These are phyloP conservation scores for Piezodorus guildinii DNA, from an alignment of 1,140 invertebrate genomes.

Conservation along the genomic window DNA sequence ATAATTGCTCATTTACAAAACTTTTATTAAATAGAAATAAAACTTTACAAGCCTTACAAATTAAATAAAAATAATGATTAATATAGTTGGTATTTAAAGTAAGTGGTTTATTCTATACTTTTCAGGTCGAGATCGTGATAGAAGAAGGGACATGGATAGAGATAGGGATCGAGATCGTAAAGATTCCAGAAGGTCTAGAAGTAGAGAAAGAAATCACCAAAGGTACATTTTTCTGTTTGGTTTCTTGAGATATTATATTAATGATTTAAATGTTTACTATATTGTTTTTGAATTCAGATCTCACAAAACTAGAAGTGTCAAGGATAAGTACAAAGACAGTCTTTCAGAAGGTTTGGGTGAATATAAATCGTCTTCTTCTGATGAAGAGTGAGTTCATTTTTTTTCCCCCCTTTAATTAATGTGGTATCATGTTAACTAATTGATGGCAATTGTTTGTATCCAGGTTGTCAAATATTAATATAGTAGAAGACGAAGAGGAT, in stretches of 20 bases:
- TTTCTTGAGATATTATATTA: no score
- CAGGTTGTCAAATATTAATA: conserved; percentile 51
- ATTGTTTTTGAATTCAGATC: conserved; percentile 23
- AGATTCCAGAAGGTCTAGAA: conserved; percentile 30
- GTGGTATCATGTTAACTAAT: conserved; percentile 10
- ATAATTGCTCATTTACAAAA: no score
- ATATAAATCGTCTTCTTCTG: conserved; percentile 45
- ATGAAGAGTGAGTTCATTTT: conserved; percentile 39
- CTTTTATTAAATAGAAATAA: no score
- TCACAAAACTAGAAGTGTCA: conserved; percentile 32
- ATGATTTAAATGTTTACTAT: no score
- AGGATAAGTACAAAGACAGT: conserved; percentile 64
- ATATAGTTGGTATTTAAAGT: no score
- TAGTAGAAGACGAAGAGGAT: conserved; percentile 84
- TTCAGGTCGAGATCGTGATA: conserved; percentile 22
- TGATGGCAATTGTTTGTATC: conserved; percentile 12
- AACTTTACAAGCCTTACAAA: no score
- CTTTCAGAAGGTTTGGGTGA: conserved; percentile 67
- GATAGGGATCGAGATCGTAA: conserved; percentile 32
- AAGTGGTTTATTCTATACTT: no score
- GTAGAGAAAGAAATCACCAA: conserved; percentile 27
- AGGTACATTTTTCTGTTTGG: conserved; percentile 15
- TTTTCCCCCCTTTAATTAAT: conserved; percentile 6
- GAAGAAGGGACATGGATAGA: conserved; percentile 32
- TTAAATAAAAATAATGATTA: no score